Evolutionary conservation across 2,888 invertebrate genomes (phyloP).

Genomic region (Lathronympha strigana): DNA sequence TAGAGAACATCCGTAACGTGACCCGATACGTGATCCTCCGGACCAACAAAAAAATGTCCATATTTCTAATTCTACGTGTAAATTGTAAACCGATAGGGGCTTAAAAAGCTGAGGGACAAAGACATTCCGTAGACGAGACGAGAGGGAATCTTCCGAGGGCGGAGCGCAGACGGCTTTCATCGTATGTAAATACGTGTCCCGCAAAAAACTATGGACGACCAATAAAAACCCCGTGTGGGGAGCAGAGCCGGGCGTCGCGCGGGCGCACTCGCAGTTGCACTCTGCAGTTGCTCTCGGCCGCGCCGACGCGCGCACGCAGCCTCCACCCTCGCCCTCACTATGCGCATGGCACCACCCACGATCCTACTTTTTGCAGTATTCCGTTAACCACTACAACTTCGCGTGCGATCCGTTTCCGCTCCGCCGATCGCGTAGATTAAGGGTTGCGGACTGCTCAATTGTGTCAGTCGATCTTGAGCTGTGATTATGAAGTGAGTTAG

Average conservation of each 20-base stretch:
- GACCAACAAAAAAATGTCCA: slow-evolving; percentile 16
- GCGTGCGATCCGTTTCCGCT: slow-evolving; percentile 66
- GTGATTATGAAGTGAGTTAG: slow-evolving; percentile 73
- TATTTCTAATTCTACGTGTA: slow-evolving; percentile 38
- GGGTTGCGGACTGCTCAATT: slow-evolving; percentile 40
- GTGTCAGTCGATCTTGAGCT: slow-evolving; percentile 43
- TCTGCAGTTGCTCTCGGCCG: slow-evolving; percentile 76
- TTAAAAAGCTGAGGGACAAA: slow-evolving; percentile 68
- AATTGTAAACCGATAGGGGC: slow-evolving; percentile 55
- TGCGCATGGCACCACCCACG: slow-evolving; percentile 56
- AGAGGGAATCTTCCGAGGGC: slow-evolving; percentile 76
- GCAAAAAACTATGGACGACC: slow-evolving; percentile 81
- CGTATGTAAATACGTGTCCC: slow-evolving; percentile 74
- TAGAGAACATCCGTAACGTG: slow-evolving; percentile 25
- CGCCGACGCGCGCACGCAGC: slow-evolving; percentile 81
- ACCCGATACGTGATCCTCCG: slow-evolving; percentile 23
- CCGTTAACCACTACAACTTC: slow-evolving; percentile 65
- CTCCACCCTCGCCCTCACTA: slow-evolving; percentile 56
- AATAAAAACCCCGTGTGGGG: slow-evolving; percentile 81
- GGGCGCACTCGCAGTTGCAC: slow-evolving; percentile 68
- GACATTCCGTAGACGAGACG: slow-evolving; percentile 73
- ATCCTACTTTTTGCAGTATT: slow-evolving; percentile 49
- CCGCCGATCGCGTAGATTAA: slow-evolving; percentile 41
- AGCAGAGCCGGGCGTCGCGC: slow-evolving; percentile 72
- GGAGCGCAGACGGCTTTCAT: slow-evolving; percentile 74